These are phyloP conservation scores for Globia sparganii DNA, from an alignment of 2,888 invertebrate species.

Conservation along the genomic window DNA sequence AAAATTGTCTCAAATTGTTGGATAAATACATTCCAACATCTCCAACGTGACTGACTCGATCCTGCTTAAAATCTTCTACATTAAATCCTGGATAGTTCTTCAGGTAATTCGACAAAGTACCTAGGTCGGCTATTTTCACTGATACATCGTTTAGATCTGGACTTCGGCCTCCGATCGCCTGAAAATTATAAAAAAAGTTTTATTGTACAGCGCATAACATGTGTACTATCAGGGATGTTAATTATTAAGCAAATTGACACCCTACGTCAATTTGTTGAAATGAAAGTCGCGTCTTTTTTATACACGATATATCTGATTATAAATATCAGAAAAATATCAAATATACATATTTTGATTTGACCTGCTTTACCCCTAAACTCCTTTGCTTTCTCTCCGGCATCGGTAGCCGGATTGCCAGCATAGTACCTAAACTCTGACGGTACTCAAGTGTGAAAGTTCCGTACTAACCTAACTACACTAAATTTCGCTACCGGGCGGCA, in stretches of 20 bases:
- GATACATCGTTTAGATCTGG: conserved; percentile 28
- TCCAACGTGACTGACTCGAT: conserved; percentile 64
- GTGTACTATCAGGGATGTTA: not conserved
- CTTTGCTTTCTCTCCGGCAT: not conserved
- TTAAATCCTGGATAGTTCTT: conserved; percentile 53
- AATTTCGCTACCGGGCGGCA: not conserved
- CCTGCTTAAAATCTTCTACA: conserved; percentile 65
- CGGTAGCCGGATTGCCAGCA: not conserved
- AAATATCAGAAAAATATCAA: too few species aligned
- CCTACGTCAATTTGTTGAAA: not conserved
- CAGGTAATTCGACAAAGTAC: conserved; percentile 23
- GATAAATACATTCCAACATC: conserved; percentile 73
- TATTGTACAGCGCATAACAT: not conserved
- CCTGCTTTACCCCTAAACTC: not conserved
- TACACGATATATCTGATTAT: too few species aligned
- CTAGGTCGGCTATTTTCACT: conserved; percentile 28
- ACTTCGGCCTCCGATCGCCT: conserved; percentile 33
- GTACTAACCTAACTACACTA: not conserved
- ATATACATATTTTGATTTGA: too few species aligned
- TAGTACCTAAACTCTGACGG: not conserved
- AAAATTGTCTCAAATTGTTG: conserved; percentile 69
- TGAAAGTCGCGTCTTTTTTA: too few species aligned
- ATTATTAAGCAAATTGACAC: not conserved
- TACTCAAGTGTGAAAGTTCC: not conserved
- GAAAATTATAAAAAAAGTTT: conserved; percentile 23